These are phyloP conservation scores for Plecturocebus donacophilus DNA, from an alignment of 2,113 vertebrate species.

Conservation along the genomic window DNA sequence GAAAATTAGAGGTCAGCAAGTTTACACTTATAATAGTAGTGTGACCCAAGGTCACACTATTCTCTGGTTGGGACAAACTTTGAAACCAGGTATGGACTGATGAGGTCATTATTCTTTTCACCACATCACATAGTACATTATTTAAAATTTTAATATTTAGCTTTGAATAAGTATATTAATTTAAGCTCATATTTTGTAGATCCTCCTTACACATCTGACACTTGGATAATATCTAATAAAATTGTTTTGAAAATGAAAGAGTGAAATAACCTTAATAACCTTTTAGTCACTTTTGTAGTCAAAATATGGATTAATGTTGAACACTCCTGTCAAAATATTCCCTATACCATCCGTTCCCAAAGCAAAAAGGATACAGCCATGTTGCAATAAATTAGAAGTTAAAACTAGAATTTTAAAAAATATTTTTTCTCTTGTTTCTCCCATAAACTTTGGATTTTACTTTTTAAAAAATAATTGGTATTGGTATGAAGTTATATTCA, in stretches of 20 bases:
- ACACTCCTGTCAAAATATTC: neutral
- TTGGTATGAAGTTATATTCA: neutral
- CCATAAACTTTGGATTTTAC: neutral
- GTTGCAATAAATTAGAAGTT: neutral
- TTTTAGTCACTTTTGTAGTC: neutral
- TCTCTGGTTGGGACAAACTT: neutral
- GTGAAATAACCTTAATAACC: neutral
- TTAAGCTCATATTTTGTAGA: neutral
- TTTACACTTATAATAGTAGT: no score
- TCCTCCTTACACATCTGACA: neutral
- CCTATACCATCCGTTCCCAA: neutral
- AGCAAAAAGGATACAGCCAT: neutral
- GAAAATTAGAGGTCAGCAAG: neutral
- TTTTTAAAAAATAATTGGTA: neutral
- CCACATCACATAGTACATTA: neutral
- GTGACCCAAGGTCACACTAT: neutral
- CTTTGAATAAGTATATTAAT: neutral
- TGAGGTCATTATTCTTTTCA: neutral
- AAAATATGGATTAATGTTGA: constrained; percentile 13
- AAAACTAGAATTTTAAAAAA: neutral
- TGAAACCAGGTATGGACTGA: neutral
- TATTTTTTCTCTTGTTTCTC: neutral
- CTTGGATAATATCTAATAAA: neutral
- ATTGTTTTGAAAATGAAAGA: neutral
- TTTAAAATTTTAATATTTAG: neutral